Percentiles rank a stretch among this genome's conserved stretches.
Conservation (phyloP, 2,113 vertebrate genomes). For the Chamaetylas fuelleborni region DNA sequence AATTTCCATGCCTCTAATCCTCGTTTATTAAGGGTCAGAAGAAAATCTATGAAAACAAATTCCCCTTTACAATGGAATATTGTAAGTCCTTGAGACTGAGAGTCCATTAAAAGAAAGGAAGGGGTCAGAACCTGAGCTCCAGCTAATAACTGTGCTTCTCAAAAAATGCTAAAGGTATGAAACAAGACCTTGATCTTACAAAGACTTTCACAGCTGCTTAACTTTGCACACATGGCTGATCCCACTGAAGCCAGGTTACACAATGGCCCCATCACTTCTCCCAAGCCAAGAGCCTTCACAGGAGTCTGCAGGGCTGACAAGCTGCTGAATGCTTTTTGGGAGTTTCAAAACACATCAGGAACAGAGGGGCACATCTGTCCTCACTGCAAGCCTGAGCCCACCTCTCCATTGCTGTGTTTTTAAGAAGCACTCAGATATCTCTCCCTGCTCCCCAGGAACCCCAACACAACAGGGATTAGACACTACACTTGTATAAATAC, state of each 20-base stretch:
- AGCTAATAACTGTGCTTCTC: not conserved
- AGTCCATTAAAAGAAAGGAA: not conserved
- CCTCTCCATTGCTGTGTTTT: rapidly evolving
- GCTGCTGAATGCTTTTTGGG: not conserved
- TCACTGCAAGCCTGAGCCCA: not conserved
- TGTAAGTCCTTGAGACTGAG: not conserved
- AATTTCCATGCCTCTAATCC: slow-evolving; percentile 37
- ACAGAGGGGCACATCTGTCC: not conserved
- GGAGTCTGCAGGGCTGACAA: not conserved
- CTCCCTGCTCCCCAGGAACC: not conserved
- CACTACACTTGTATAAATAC: not conserved
- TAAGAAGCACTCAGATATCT: not conserved
- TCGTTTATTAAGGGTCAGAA: not conserved
- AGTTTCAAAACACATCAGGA: not conserved
- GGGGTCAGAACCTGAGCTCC: not conserved
- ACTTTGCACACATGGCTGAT: not conserved
- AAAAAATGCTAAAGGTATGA: slow-evolving; percentile 17
- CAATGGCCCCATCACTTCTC: not conserved
- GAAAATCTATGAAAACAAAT: slow-evolving; percentile 39
- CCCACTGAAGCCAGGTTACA: not conserved
- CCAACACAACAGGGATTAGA: not conserved
- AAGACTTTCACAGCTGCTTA: slow-evolving; percentile 2
- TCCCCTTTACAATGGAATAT: slow-evolving; percentile 5
- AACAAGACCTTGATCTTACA: slow-evolving; percentile 15
- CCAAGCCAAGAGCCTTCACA: not conserved